Conservation (phyloP, 2,888 invertebrate genomes). For the Dastarcus helophoroides region DNA sequence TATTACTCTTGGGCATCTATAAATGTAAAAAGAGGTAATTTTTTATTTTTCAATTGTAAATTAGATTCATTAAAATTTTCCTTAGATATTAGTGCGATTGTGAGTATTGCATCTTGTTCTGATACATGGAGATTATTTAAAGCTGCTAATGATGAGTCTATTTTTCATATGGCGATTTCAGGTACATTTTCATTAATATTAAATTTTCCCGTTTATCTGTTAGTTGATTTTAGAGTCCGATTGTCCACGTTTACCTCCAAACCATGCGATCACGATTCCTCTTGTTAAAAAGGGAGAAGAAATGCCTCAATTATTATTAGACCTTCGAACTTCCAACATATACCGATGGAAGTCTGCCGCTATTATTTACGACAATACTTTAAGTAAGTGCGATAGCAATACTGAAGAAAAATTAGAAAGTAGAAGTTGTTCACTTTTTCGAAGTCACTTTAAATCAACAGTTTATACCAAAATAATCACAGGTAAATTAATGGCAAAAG, state of each 20-base stretch:
- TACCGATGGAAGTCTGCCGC: slow-evolving; percentile 63
- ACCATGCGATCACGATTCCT: slow-evolving; percentile 60
- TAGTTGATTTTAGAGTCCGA: slow-evolving; percentile 47
- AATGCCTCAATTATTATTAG: slow-evolving; percentile 64
- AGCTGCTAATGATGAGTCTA: slow-evolving; percentile 48
- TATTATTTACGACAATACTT: slow-evolving; percentile 59
- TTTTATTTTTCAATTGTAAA: not conserved
- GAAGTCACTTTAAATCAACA: too few species aligned
- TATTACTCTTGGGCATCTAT: slow-evolving; percentile 58
- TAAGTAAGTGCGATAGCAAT: too few species aligned
- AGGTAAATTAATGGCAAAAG: too few species aligned
- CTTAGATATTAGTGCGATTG: slow-evolving; percentile 58
- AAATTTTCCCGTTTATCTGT: not conserved
- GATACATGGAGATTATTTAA: slow-evolving; percentile 64
- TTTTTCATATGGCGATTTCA: slow-evolving; percentile 63
- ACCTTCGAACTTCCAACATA: slow-evolving; percentile 53
- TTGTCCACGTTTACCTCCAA: slow-evolving; percentile 60
- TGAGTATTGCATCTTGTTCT: slow-evolving; percentile 62
- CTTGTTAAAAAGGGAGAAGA: slow-evolving; percentile 58
- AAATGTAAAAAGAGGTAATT: slow-evolving; percentile 56
- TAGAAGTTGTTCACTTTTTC: too few species aligned
- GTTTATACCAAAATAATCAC: too few species aligned
- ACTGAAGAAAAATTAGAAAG: too few species aligned
- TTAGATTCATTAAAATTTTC: not conserved
- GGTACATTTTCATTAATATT: slow-evolving; percentile 28